Evolutionary conservation across 92 coral and sea anemone genomes (phyloP), one percentile per base, ranked within the genome.

Genomic region (Palythoa grandis): DNA sequence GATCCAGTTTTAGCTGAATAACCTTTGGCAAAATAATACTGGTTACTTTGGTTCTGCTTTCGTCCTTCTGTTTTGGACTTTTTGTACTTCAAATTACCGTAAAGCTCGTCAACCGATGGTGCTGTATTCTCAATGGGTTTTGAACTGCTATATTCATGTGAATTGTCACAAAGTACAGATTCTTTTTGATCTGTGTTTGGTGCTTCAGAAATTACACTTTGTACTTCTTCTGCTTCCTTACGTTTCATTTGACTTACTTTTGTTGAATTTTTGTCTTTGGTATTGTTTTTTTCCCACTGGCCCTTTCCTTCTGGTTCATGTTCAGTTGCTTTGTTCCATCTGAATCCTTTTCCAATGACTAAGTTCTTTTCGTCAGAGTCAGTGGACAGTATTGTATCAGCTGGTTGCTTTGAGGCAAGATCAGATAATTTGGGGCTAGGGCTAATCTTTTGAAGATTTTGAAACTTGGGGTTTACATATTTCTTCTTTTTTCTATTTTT

Each of bases 391-490:
- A 29, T 17, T n/a, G 74, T 40, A 8, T 16, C 35, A 29, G 35
- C 60, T 38, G 74, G 25, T 80, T 48, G 72, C 40, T 67, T 63
- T 25, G 85, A 9, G 17, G 12, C 38, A 12, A 35, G 12, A 50
- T 66, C 74, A 13, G 61, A 68, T 66, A 80, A 29, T 24, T 43
- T 80, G 0, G 39, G 48, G 74, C 65, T 61, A 13, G 72, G 52
- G 47, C 69, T 43, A 50, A 13, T 39, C 60, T 48, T 65, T 3
- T 80, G 52, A 65, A 80, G 12, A 40, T 13, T 80, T 80, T 80
- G 85, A 80, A 80, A 80, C 52, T 66, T 80, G 17, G 74, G 13
- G 70, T 60, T 78, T 2, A 65, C 74, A 80, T 80, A 80, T 23
- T 80, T 80, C 74, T 80, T 80, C 24, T 69, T 80, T 50, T 66